Conservation (phyloP, 2,888 invertebrate genomes). For the Anaspis maculata region DNA sequence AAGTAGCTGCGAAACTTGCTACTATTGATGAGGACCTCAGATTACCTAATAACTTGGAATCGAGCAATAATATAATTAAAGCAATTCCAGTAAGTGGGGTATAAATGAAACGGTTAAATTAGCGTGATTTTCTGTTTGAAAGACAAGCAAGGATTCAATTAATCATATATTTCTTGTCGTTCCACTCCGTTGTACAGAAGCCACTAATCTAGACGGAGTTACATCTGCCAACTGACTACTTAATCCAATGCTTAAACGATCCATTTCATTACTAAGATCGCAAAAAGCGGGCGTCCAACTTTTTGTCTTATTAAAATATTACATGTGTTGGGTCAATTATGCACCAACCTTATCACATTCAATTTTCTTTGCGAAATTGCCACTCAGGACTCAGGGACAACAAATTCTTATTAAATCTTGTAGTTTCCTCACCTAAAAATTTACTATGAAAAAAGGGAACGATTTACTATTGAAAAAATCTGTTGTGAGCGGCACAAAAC, state of each 20-base stretch:
- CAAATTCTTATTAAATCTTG: no score
- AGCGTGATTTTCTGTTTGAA: slow-evolving; percentile 23
- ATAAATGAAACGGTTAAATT: slow-evolving; percentile 19
- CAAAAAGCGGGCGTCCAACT: slow-evolving; percentile 7
- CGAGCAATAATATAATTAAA: slow-evolving; percentile 11
- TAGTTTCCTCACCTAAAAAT: background rate
- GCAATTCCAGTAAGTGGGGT: slow-evolving; percentile 16
- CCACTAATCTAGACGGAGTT: slow-evolving; percentile 33
- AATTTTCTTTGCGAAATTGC: no score
- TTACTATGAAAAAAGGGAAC: background rate
- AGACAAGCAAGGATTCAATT: slow-evolving; percentile 28
- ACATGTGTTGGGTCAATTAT: slow-evolving; percentile 9
- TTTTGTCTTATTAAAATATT: slow-evolving; percentile 16
- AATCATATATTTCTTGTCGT: slow-evolving; percentile 38
- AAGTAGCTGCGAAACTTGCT: no score
- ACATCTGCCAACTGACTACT: slow-evolving; percentile 33
- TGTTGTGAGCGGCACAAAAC: no score
- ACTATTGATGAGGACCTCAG: no score
- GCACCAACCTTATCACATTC: background rate
- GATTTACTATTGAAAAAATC: no score
- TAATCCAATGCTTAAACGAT: slow-evolving; percentile 32
- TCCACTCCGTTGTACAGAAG: slow-evolving; percentile 23
- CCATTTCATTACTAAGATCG: slow-evolving; percentile 26
- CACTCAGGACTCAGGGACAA: background rate
- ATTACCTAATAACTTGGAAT: no score